Conservation (phyloP, 2,888 invertebrate species). For the Carabus problematicus region DNA sequence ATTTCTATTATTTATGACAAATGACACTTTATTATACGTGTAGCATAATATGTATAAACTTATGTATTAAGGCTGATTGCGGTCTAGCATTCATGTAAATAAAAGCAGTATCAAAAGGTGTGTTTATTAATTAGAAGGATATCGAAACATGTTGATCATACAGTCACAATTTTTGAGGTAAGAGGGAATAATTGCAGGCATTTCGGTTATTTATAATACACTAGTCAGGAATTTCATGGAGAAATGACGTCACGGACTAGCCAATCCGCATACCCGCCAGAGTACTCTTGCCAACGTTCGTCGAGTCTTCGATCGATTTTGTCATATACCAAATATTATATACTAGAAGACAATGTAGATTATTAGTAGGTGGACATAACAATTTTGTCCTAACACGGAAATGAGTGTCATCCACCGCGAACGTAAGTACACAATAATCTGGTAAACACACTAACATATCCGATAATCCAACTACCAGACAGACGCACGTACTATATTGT, state of each 20-base stretch:
- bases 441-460: too few relatives aligned
- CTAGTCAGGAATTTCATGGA: conserved; percentile 56
- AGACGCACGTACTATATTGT: too few relatives aligned
- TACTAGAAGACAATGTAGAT: conserved; percentile 29
- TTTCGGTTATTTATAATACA: conserved; percentile 57
- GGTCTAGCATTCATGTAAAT: neutral
- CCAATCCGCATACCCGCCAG: conserved; percentile 47
- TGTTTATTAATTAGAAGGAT: neutral
- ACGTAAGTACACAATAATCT: too few relatives aligned
- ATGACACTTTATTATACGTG: neutral
- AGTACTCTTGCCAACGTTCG: conserved; percentile 48
- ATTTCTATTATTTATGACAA: conserved; percentile 5
- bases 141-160: conserved; percentile 17
- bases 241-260: conserved; percentile 54
- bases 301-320: conserved; percentile 53
- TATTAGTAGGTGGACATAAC: too few relatives aligned
- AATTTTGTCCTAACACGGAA: too few relatives aligned
- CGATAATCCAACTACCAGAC: too few relatives aligned
- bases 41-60: neutral
- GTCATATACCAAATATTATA: conserved; percentile 43
- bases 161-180: conserved; percentile 20
- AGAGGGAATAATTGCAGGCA: conserved; percentile 44
- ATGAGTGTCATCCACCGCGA: too few relatives aligned
- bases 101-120: neutral
- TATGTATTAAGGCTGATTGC: conserved; percentile 1